Evolutionary conservation across 1,140 invertebrate species (phyloP).

Genomic region (Bradysia coprophila): DNA sequence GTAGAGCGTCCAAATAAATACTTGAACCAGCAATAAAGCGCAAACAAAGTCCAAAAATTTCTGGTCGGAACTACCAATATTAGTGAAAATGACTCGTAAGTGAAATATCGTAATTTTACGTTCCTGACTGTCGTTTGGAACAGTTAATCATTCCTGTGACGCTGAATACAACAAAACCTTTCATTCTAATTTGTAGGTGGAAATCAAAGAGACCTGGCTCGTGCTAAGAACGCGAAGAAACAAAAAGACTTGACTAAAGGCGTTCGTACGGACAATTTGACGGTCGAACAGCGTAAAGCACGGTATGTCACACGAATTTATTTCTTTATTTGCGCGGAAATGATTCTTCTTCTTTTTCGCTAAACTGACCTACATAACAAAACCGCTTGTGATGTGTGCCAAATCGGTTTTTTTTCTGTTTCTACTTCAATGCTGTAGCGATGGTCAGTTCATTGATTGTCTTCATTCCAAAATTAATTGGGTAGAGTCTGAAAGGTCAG

Average conservation of each 20-base stretch:
- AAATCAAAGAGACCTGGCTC: constrained; percentile 72
- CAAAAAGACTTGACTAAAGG: constrained; percentile 44
- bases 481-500: no score
- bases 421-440: no score
- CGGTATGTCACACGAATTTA: no score
- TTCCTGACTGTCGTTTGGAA: not conserved
- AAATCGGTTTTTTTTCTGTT: no score
- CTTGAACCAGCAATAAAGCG: not conserved
- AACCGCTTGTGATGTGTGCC: no score
- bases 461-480: no score
- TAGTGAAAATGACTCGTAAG: not conserved
- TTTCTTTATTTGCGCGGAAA: no score
- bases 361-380: no score
- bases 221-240: constrained; percentile 66
- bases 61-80: not conserved
- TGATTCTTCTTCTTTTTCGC: no score
- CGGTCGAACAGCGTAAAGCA: constrained; percentile 57
- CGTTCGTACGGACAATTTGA: constrained; percentile 45
- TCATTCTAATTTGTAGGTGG: constrained; percentile 34
- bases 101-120: not conserved
- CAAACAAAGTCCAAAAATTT: not conserved
- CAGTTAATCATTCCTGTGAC: not conserved
- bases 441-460: no score
- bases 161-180: not conserved
- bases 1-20: constrained; percentile 1